Evolutionary conservation across 2,888 invertebrate species (phyloP).

Genomic region (Andrena camellia): DNA sequence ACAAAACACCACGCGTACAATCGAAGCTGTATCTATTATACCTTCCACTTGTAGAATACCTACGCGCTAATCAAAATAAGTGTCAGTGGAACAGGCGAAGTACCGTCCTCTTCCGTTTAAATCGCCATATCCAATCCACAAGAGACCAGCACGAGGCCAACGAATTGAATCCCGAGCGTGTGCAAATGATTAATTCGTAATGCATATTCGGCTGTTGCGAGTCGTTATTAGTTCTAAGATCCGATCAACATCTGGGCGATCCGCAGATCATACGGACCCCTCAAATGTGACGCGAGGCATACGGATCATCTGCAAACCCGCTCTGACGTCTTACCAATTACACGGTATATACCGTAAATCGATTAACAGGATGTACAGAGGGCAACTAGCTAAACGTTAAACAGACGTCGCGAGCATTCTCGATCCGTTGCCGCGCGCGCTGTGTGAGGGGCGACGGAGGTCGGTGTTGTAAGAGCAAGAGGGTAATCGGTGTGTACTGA

Average conservation of each 20-base stretch:
- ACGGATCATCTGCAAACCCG: slow-evolving; percentile 55
- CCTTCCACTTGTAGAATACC: too few species aligned
- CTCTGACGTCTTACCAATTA: slow-evolving; percentile 52
- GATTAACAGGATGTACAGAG: slow-evolving; percentile 46
- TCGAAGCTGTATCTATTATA: background rate
- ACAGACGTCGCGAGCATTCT: slow-evolving; percentile 25
- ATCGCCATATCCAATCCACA: slow-evolving; percentile 24
- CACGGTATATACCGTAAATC: slow-evolving; percentile 61
- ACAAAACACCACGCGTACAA: background rate
- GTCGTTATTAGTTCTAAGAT: slow-evolving; percentile 44
- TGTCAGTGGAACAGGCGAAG: background rate
- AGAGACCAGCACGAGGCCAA: slow-evolving; percentile 7
- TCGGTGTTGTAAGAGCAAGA: slow-evolving; percentile 76
- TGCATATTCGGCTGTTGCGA: background rate
- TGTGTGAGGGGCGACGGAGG: slow-evolving; percentile 53
- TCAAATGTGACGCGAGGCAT: slow-evolving; percentile 52
- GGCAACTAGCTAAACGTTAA: slow-evolving; percentile 25
- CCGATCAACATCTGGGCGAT: slow-evolving; percentile 48
- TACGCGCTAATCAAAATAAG: background rate
- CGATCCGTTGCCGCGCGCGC: slow-evolving; percentile 53
- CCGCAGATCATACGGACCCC: slow-evolving; percentile 45
- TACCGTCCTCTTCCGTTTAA: background rate
- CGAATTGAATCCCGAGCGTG: background rate
- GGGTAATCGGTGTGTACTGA: slow-evolving; percentile 81
- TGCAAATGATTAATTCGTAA: background rate